Conservation (phyloP, 2,888 invertebrate genomes). For the Xylota segnis region DNA sequence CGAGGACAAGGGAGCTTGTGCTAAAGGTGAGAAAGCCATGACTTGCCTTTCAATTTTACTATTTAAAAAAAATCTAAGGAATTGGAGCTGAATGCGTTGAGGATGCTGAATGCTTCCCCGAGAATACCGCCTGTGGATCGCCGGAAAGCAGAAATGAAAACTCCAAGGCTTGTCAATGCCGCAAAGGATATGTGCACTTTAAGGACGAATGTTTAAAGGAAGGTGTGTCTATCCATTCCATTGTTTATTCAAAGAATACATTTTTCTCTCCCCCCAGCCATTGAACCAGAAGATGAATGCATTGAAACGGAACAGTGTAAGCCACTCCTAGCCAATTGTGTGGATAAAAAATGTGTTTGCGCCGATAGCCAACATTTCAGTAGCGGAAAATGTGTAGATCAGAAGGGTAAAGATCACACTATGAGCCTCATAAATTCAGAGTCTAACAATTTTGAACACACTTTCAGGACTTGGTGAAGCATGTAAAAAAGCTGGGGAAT, state of each 20-base stretch:
- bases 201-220: conserved; percentile 82
- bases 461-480: conserved; percentile 80
- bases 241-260: neutral
- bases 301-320: conserved; percentile 83
- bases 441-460: neutral
- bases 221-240: conserved; percentile 77
- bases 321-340: conserved; percentile 82
- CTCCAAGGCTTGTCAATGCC: conserved; percentile 81
- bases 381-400: conserved; percentile 81
- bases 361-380: conserved; percentile 81
- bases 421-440: neutral
- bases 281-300: conserved; percentile 82
- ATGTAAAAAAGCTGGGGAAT: conserved; percentile 82
- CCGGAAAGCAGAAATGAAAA: conserved; percentile 77
- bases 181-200: conserved; percentile 82
- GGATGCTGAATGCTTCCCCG: conserved; percentile 80
- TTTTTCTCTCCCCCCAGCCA: conserved; percentile 77
- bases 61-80: conserved; percentile 78
- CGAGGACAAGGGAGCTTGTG: conserved; percentile 80
- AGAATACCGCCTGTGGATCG: conserved; percentile 80
- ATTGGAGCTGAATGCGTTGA: conserved; percentile 81
- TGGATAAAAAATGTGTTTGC: conserved; percentile 82
- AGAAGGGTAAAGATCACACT: conserved; percentile 79
- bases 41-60: neutral
- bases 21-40: conserved; percentile 78